Evolutionary conservation across 2,113 vertebrate species (phyloP).

Genomic region (Ellobius talpinus): DNA sequence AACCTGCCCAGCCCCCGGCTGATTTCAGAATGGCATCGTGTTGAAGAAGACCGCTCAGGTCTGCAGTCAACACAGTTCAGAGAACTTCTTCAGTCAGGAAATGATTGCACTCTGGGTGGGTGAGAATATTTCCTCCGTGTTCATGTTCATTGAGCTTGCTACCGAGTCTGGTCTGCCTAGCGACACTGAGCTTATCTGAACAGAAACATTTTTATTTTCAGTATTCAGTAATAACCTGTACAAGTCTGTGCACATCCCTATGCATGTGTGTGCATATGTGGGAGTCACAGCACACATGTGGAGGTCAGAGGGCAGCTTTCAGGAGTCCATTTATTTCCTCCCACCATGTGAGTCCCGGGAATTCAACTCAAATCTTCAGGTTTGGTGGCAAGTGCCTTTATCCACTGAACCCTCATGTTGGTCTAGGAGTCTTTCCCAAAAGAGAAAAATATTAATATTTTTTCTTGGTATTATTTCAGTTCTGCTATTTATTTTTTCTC

Average conservation of each 20-base stretch:
- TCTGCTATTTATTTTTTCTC: background rate
- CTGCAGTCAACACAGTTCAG: background rate
- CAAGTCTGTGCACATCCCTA: too few species aligned
- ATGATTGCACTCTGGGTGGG: background rate
- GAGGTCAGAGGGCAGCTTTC: background rate
- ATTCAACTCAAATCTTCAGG: background rate
- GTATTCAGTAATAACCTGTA: background rate
- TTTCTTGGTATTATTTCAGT: conserved; percentile 57
- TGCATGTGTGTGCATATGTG: background rate
- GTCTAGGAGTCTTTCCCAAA: background rate
- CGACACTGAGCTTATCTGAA: background rate
- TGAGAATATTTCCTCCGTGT: background rate
- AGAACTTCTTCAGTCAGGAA: background rate
- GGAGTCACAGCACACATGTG: background rate
- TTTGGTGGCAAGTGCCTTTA: background rate
- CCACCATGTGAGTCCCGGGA: too few species aligned
- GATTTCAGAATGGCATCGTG: background rate
- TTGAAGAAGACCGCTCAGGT: background rate
- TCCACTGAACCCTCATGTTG: background rate
- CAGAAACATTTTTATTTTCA: background rate
- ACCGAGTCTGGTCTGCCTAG: background rate
- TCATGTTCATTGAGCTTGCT: background rate
- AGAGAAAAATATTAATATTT: conserved; percentile 17
- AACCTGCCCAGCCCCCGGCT: background rate
- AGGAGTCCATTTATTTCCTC: background rate